Percentiles rank a stretch among this genome's conserved stretches.
Evolutionary conservation across 2,888 invertebrate genomes (phyloP).

Genomic region (Linnaemya vulpina): DNA sequence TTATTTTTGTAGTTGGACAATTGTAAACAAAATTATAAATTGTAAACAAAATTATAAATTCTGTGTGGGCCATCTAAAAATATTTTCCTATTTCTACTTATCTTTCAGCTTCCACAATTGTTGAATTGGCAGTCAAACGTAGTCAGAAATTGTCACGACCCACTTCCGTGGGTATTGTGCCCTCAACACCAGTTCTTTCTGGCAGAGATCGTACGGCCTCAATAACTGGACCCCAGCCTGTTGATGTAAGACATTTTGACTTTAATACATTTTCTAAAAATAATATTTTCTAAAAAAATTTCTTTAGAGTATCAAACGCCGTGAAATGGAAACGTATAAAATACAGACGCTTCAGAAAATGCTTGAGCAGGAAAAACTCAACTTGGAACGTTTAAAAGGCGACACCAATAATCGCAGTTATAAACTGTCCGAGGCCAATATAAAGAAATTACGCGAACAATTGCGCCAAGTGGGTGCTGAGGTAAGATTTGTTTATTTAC

Average conservation of each 20-base stretch:
- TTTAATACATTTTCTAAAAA: neutral
- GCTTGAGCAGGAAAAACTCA: constrained; percentile 93
- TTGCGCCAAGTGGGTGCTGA: constrained; percentile 83
- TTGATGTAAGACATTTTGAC: constrained; percentile 87
- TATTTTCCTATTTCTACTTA: constrained; percentile 6
- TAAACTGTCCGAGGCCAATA: constrained; percentile 82
- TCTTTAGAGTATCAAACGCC: constrained; percentile 90
- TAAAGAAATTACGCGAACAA: constrained; percentile 82
- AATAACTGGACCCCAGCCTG: constrained; percentile 93
- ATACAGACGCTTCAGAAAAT: constrained; percentile 93
- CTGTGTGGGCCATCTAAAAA: too few species aligned
- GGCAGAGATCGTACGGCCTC: constrained; percentile 84
- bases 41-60: too few species aligned
- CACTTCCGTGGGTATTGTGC: constrained; percentile 82
- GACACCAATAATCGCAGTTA: constrained; percentile 80
- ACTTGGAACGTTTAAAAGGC: constrained; percentile 89
- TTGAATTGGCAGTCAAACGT: constrained; percentile 88
- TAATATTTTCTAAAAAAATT: neutral
- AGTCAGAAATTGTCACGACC: constrained; percentile 84
- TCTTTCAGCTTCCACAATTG: constrained; percentile 86
- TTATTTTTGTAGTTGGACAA: too few species aligned
- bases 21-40: too few species aligned
- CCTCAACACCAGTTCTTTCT: constrained; percentile 85
- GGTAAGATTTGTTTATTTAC: constrained; percentile 80
- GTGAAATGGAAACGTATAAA: constrained; percentile 92